Base-by-base conservation (phyloP, 2,113 vertebrate species). In the Callorhinus ursinus region DNA sequence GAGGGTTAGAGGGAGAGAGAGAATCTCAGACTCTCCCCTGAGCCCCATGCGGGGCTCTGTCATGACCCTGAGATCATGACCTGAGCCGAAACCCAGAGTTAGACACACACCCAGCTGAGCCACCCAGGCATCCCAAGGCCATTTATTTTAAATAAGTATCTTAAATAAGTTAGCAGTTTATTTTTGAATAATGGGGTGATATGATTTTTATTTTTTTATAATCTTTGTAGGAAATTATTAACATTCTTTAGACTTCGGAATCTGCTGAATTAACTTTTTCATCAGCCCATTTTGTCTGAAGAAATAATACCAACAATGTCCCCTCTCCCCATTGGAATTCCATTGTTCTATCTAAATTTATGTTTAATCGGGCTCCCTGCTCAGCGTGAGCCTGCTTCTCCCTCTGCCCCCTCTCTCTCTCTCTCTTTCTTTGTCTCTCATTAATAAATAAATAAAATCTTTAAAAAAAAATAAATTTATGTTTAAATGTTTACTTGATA, bases 151-250 rank as follows among this genome's bases (percentile, higher is more conserved):
- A 90, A 65, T 93, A 57, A 89, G 2, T 74, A 67, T 76, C 24
- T 76, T 46, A 76, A 65, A 82, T 55, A 74, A 14, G 18, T 28
- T 95, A 86, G 53, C 22, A 14, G 13, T 88, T 4, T 82, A 55
- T 88, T 92, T 96, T 96, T 36, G 42, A 92, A 65, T 61, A 53
- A 85, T 69, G 7, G 42, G 79, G 12, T 89, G 33, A 36, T 82
- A n/a, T 3, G 33, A 65, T 74, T 67, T 49, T 49, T 33, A 67
- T 59, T 72, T 91, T 95, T 91, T n/a, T 51, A 69, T 74, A 13
- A 65, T 28, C 16, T 65, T 80, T 90, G 0, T 39, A 76, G 49
- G 72, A 81, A 86, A 33, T 46, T 85, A 42, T 51, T 88, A 83
- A 71, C 33, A 84, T 92, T 71, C 46, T 77, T 93, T 90, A 90